Conservation (phyloP, 2,113 vertebrate genomes). For the Grammomys surdaster region DNA sequence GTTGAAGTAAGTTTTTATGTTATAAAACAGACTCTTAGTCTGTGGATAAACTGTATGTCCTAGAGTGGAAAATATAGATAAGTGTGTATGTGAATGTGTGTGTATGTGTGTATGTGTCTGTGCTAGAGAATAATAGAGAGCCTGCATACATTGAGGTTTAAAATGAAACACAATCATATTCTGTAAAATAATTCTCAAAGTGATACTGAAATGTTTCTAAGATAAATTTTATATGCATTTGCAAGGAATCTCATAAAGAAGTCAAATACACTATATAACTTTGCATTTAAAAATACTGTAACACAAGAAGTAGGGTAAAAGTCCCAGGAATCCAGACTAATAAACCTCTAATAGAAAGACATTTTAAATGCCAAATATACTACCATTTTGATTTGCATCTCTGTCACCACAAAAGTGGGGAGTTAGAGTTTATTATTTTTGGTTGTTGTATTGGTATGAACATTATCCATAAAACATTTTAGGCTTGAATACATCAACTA, state of each 20-base stretch:
- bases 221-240: background rate
- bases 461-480: background rate
- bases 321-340: background rate
- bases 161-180: background rate
- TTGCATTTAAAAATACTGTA: background rate
- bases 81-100: background rate
- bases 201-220: background rate
- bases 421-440: background rate
- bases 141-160: background rate
- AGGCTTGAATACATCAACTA: background rate
- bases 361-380: background rate
- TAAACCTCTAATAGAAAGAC: background rate
- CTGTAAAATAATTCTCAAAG: constrained; percentile 37
- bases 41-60: background rate
- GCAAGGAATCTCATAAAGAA: background rate
- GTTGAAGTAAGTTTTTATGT: constrained; percentile 8
- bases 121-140: background rate
- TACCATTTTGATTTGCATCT: background rate
- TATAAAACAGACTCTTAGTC: background rate
- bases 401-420: background rate
- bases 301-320: background rate
- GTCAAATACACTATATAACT: background rate
- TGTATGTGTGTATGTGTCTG: background rate
- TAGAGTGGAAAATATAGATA: background rate
- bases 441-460: background rate